These are phyloP conservation scores for Idaea straminata DNA, from an alignment of 2,888 invertebrate genomes.

Conservation along the genomic window DNA sequence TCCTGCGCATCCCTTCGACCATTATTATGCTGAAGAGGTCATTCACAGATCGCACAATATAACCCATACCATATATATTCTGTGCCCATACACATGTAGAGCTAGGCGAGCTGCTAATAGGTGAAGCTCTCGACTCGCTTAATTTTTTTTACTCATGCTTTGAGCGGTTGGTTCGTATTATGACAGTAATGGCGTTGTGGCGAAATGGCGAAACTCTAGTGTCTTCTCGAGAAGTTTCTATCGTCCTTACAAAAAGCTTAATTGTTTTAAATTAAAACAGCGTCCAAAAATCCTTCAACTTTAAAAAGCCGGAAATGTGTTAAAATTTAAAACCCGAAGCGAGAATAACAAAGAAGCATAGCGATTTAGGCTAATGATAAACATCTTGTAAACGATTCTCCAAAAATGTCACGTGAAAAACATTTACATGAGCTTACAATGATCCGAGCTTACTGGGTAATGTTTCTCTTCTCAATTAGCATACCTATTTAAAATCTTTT, in stretches of 20 bases:
- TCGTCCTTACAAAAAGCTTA: background rate
- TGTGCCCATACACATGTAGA: constrained; percentile 29
- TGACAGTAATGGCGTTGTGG: constrained; percentile 23
- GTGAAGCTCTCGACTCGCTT: constrained; percentile 51
- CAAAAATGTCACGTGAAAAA: constrained; percentile 6
- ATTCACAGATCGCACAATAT: constrained; percentile 79
- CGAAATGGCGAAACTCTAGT: no score
- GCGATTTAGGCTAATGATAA: constrained; percentile 16
- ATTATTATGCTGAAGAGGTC: constrained; percentile 79
- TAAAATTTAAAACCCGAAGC: constrained; percentile 7
- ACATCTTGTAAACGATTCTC: constrained; percentile 16
- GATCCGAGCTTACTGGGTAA: constrained; percentile 3
- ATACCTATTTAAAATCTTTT: constrained; percentile 3
- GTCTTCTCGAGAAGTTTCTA: constrained; percentile 6
- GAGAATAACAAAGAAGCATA: constrained; percentile 8
- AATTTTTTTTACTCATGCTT: constrained; percentile 25
- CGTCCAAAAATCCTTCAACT: background rate
- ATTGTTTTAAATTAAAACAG: background rate
- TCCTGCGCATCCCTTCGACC: constrained; percentile 76
- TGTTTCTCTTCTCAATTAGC: constrained; percentile 13
- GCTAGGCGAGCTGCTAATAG: constrained; percentile 55
- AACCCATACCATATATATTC: no score
- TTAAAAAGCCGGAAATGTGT: constrained; percentile 10
- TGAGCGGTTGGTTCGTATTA: constrained; percentile 23
- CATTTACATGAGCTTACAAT: constrained; percentile 4